Percentiles rank a stretch among this genome's conserved stretches.
These are phyloP conservation scores for Catagonus wagneri DNA, from an alignment of 2,113 vertebrate species.

Conservation along the genomic window DNA sequence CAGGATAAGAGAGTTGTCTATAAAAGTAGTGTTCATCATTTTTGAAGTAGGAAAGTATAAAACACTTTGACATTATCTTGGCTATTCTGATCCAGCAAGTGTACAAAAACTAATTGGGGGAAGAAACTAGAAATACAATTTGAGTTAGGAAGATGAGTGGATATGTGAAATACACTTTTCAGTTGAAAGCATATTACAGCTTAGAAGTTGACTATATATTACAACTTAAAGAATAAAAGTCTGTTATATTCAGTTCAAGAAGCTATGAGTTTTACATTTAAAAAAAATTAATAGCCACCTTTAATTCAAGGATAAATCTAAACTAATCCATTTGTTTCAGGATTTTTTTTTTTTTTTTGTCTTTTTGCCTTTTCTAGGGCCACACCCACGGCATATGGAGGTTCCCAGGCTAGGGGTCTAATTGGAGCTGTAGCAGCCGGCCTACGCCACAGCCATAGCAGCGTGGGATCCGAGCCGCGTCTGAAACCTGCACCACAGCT, in stretches of 20 bases:
- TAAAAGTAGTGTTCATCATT: constrained; percentile 27
- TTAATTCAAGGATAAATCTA: not conserved
- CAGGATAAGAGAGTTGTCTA: not conserved
- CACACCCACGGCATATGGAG: too few species aligned
- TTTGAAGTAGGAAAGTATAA: not conserved
- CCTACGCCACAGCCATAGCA: too few species aligned
- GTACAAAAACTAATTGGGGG: not conserved
- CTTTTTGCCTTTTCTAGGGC: too few species aligned
- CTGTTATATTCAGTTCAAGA: not conserved
- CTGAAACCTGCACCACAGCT: too few species aligned
- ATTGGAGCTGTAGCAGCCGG: too few species aligned
- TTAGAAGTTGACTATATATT: not conserved
- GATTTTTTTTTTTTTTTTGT: too few species aligned
- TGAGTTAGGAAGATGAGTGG: not conserved
- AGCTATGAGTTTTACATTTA: constrained; percentile 1
- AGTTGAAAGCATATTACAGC: not conserved
- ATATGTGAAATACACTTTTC: not conserved
- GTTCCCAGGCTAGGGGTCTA: too few species aligned
- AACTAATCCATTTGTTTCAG: not conserved
- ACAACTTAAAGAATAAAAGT: not conserved
- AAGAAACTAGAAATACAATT: not conserved
- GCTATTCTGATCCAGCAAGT: not conserved
- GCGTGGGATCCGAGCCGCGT: too few species aligned
- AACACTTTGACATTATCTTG: constrained; percentile 16
- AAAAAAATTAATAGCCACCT: not conserved